phyloP scores from a whole-genome alignment of 1,140 invertebrate species.

The Brachionus rubens region DNA sequence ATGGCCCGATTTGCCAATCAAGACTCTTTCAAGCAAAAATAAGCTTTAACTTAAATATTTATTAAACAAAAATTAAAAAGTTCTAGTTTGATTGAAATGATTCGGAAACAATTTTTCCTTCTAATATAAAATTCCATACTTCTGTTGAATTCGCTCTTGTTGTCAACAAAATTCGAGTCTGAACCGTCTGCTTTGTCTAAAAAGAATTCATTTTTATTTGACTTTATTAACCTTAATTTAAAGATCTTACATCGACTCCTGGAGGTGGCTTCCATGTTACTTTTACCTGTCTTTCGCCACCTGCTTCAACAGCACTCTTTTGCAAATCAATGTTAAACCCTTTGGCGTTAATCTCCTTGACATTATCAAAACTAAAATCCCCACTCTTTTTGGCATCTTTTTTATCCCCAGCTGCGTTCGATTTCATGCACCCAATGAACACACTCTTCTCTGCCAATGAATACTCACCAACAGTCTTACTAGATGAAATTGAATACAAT shows the following conservation, averaged over 20 bases:
- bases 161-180: slow-evolving; percentile 9
- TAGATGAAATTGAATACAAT: slow-evolving; percentile 19
- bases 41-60: too few relatives aligned
- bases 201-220: neutral
- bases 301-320: slow-evolving; percentile 59
- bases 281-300: slow-evolving; percentile 53
- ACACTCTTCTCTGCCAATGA: slow-evolving; percentile 21
- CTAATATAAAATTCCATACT: slow-evolving; percentile 26
- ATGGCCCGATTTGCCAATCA: too few relatives aligned
- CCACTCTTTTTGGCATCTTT: slow-evolving; percentile 53
- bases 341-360: slow-evolving; percentile 52
- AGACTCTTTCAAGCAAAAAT: too few relatives aligned
- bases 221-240: neutral
- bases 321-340: slow-evolving; percentile 57
- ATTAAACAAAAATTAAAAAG: neutral
- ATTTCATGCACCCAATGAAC: slow-evolving; percentile 38
- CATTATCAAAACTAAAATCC: slow-evolving; percentile 58
- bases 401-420: neutral
- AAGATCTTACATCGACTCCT: slow-evolving; percentile 54
- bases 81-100: slow-evolving; percentile 9
- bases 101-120: slow-evolving; percentile 41
- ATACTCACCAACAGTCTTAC: slow-evolving; percentile 33
- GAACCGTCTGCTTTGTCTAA: slow-evolving; percentile 25
- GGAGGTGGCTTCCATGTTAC: slow-evolving; percentile 57
- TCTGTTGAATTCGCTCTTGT: slow-evolving; percentile 24